These are phyloP conservation scores for Neogobius melanostomus DNA, from an alignment of 2,113 vertebrate species.

Conservation along the genomic window DNA sequence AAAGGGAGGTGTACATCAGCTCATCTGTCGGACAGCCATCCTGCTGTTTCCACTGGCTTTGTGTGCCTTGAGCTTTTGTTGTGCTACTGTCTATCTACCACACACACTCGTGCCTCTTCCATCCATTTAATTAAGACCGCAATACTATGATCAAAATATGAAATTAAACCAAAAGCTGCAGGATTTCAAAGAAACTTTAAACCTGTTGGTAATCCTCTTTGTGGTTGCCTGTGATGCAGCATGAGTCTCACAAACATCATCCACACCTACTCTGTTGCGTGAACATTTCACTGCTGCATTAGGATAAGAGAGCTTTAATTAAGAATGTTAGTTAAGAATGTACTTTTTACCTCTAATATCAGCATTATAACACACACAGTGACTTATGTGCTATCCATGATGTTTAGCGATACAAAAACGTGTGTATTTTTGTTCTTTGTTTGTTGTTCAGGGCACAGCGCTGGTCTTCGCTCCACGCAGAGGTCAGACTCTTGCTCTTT, in stretches of 20 bases:
- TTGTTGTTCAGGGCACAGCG: constrained; percentile 83
- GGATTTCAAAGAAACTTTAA: constrained; percentile 82
- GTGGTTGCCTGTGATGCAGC: constrained; percentile 53
- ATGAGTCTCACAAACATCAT: constrained; percentile 4
- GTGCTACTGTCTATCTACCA: constrained; percentile 20
- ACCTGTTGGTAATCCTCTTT: constrained; percentile 78
- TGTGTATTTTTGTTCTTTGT: not conserved
- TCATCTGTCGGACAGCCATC: constrained; percentile 50
- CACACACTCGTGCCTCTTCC: constrained; percentile 55
- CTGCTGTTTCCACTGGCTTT: constrained; percentile 40
- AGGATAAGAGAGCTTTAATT: constrained; percentile 64
- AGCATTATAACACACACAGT: constrained; percentile 45
- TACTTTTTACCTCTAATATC: constrained; percentile 63
- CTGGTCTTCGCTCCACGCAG: constrained; percentile 91
- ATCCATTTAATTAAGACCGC: constrained; percentile 76
- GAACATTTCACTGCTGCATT: constrained; percentile 62
- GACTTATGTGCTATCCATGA: constrained; percentile 14
- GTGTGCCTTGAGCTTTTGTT: constrained; percentile 39
- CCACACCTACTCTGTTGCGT: constrained; percentile 40
- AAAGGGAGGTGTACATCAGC: constrained; percentile 35
- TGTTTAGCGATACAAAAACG: not conserved
- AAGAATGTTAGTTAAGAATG: constrained; percentile 57
- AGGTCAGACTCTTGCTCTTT: constrained; percentile 90
- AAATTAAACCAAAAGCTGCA: constrained; percentile 76
- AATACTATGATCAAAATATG: constrained; percentile 71